Evolutionary conservation across 2,113 vertebrate species (phyloP).

Genomic region (Syngnathus scovelli): DNA sequence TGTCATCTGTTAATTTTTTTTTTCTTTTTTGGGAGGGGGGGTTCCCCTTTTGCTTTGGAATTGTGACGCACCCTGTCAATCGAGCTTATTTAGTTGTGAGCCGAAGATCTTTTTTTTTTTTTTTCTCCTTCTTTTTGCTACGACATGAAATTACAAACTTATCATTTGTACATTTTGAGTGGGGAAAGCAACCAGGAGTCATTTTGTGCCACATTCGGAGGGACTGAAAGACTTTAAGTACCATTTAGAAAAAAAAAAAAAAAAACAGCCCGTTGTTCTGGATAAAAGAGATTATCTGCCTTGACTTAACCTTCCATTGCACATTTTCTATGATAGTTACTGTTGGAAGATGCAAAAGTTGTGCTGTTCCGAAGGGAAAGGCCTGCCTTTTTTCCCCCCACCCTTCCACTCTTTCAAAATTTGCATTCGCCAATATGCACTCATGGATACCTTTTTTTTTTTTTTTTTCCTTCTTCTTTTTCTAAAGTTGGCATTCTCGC

Average conservation of each 20-base stretch:
- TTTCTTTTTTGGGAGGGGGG: constrained; percentile 46
- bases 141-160: constrained; percentile 80
- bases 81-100: constrained; percentile 80
- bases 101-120: constrained; percentile 78
- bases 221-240: constrained; percentile 62
- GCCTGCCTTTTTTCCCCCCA: constrained; percentile 67
- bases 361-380: constrained; percentile 76
- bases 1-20: constrained; percentile 50
- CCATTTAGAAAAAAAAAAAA: neutral
- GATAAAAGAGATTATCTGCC: constrained; percentile 33
- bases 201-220: constrained; percentile 64
- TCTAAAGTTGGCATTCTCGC: constrained; percentile 75
- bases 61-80: constrained; percentile 91
- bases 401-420: constrained; percentile 60
- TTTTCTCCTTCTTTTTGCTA: constrained; percentile 43
- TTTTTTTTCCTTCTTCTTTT: too few relatives aligned
- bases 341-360: constrained; percentile 80
- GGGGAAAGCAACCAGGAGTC: constrained; percentile 63
- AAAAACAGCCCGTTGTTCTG: constrained; percentile 48
- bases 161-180: constrained; percentile 80
- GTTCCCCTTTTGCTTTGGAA: constrained; percentile 80
- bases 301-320: constrained; percentile 78
- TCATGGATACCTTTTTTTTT: constrained; percentile 81
- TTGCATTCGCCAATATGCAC: constrained; percentile 82
- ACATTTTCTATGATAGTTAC: constrained; percentile 81